Conservation (phyloP, 2,797 vertebrate species). For the Danionella dracula region DNA sequence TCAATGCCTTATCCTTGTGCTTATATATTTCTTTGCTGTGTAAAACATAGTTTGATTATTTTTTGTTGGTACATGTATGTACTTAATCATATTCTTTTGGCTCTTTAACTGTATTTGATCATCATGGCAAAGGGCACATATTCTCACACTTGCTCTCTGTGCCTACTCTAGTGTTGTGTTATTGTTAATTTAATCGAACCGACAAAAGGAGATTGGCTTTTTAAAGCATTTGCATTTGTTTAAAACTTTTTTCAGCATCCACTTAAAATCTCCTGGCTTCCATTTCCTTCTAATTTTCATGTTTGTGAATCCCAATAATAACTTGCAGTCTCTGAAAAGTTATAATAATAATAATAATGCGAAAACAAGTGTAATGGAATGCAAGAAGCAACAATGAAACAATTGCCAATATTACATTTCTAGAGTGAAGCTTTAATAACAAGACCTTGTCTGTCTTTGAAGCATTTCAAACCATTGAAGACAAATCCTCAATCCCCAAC, state of each 20-base stretch:
- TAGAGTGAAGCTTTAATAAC: constrained; percentile 20
- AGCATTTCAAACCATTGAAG: constrained; percentile 30
- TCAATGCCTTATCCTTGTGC: constrained; percentile 49
- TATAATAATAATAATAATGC: neutral
- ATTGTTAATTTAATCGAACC: neutral
- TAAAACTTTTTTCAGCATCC: too few species aligned
- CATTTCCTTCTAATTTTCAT: too few species aligned
- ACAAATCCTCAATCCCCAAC: constrained; percentile 31
- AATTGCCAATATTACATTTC: neutral
- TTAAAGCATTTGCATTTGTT: too few species aligned
- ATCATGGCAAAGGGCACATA: neutral
- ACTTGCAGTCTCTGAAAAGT: too few species aligned
- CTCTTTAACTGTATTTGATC: neutral
- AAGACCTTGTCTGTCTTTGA: constrained; percentile 37
- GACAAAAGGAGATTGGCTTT: too few species aligned
- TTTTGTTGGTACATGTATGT: neutral
- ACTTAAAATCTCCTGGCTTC: too few species aligned
- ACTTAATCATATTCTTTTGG: neutral
- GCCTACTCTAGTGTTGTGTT: neutral
- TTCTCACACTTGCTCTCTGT: neutral
- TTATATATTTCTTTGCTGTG: constrained; percentile 45
- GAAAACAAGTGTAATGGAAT: neutral
- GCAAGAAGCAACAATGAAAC: constrained; percentile 1
- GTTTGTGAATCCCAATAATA: too few species aligned
- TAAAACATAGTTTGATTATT: neutral